Evolutionary conservation across 2,888 invertebrate genomes (phyloP).

Genomic region (Megastigmus dorsalis): DNA sequence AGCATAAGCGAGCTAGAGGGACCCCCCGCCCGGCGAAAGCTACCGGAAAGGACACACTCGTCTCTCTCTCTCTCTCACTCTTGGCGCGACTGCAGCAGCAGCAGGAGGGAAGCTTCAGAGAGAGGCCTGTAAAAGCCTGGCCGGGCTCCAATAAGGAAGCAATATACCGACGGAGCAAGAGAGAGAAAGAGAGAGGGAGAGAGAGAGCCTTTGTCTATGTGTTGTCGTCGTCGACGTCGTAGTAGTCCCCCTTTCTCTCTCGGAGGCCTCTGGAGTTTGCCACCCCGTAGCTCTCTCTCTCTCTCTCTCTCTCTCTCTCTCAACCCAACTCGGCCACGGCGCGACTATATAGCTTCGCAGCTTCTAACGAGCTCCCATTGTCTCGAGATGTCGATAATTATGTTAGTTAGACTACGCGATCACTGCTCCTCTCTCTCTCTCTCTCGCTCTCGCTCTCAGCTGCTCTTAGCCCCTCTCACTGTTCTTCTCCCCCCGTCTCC

Average conservation of each 20-base stretch:
- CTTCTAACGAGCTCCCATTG: constrained; percentile 69
- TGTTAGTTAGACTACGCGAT: constrained; percentile 57
- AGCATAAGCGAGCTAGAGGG: too few species aligned
- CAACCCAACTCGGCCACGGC: neutral
- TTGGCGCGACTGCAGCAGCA: neutral
- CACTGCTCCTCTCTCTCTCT: constrained; percentile 20
- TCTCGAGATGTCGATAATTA: constrained; percentile 69
- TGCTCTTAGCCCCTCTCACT: too few species aligned
- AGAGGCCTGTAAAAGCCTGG: constrained; percentile 39
- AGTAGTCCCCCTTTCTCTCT: constrained; percentile 12
- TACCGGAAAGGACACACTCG: constrained; percentile 10
- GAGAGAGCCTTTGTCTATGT: constrained; percentile 24
- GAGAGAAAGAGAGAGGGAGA: neutral
- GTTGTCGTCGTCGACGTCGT: too few species aligned
- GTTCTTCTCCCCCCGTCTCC: too few species aligned
- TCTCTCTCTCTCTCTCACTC: neutral
- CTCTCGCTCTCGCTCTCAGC: constrained; percentile 26
- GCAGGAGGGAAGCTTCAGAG: too few species aligned
- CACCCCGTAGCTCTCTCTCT: neutral
- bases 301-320: neutral
- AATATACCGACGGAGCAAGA: constrained; percentile 30
- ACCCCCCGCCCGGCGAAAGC: neutral
- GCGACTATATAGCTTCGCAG: constrained; percentile 54
- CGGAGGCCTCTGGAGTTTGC: constrained; percentile 22
- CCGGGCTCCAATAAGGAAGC: constrained; percentile 43